A percentile compares a stretch with the other conserved stretches of the same genome.
phyloP scores from a whole-genome alignment of 2,797 vertebrate genomes.

The Syngnathus acus region DNA sequence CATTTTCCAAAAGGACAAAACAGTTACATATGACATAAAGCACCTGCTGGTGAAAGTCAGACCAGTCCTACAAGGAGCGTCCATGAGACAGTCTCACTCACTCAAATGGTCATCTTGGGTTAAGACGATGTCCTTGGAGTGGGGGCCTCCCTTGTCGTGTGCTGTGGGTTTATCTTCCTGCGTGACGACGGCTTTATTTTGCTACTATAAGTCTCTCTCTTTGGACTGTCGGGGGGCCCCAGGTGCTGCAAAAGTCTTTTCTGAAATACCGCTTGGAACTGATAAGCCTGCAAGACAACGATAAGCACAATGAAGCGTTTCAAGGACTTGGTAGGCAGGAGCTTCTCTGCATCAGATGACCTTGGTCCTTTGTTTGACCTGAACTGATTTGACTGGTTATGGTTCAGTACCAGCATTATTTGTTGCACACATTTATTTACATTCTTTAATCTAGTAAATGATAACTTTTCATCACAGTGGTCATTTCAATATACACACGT shows the following conservation, averaged over 20 bases:
- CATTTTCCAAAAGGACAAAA: not conserved
- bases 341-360: constrained; percentile 6
- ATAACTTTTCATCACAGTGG: not conserved
- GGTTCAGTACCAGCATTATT: not conserved
- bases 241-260: constrained; percentile 36
- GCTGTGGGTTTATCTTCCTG: constrained; percentile 14
- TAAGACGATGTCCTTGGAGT: not conserved
- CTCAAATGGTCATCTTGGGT: not conserved
- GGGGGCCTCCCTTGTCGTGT: not conserved
- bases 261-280: constrained; percentile 43
- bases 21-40: not conserved
- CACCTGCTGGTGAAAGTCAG: not conserved
- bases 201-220: constrained; percentile 33
- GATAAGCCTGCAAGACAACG: constrained; percentile 33
- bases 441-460: not conserved
- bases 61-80: not conserved
- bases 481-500: not conserved
- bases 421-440: not conserved
- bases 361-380: constrained; percentile 3
- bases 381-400: constrained; percentile 6
- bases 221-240: constrained; percentile 28
- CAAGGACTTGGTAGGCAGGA: not conserved
- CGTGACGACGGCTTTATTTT: constrained; percentile 17
- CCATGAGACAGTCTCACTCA: not conserved
- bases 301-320: constrained; percentile 5